Base-by-base conservation (phyloP, 2,113 vertebrate species). In the Syngnathoides biaculeatus region DNA sequence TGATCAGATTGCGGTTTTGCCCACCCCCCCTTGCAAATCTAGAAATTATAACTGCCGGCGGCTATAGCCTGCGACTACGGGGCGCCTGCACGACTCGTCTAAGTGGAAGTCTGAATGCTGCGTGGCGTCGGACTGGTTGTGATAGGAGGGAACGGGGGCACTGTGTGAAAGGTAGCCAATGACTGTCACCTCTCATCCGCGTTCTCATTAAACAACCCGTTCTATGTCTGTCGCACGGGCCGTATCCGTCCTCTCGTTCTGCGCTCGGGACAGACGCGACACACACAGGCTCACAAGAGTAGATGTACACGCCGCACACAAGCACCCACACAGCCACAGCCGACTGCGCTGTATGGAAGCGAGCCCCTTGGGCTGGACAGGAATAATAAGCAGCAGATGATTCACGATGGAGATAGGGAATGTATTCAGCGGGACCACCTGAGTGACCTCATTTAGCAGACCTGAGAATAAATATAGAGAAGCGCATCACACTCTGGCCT, bases 381-480 rank as follows among this genome's bases (percentile, higher is more conserved):
- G 87, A 89, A 90, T 91, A 90, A 89, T 89, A 89, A 91, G 83
- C 84, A 87, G 86, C 68, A 80, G 81, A 88, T 90, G 90, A 91
- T 88, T 90, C 90, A 90, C 85, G 84, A 89, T 84, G 84, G 87
- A 87, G 85, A 87, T 84, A 83, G 82, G 68, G 82, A 85, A 87
- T 88, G 84, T 86, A 87, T 90, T 88, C 86, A 79, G 81, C 82
- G 62, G 81, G 85, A 87, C 86, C 87, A 89, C 88, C 88, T 89
- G 87, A 88, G 83, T 90, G 90, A 91, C 90, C 90, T 89, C 87
- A 91, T 91, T 90, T 88, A 89, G 82, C 75, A 85, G 83, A 88
- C 86, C 87, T 88, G 86, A 88, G 83, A 86, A 88, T 90, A 90
- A 85, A 90, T 90, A 90, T 88, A 90, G 87, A 87, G 76, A 79